phyloP scores from a whole-genome alignment of 2,888 invertebrate genomes.

The Buathra laborator region DNA sequence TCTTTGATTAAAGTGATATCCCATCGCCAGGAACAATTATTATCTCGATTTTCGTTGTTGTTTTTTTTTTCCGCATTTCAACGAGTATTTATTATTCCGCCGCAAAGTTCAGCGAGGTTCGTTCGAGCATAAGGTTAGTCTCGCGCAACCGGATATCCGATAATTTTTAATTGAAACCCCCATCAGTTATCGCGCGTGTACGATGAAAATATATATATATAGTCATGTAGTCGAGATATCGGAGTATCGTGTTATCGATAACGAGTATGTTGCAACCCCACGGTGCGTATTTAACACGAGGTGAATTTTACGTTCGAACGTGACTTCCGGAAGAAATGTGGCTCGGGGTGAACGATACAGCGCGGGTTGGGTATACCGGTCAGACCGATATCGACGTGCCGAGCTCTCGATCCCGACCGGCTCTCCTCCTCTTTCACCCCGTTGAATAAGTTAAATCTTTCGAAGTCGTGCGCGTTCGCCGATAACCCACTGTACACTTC shows the following conservation, averaged over 20 bases:
- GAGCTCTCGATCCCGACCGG: background rate
- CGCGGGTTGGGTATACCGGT: background rate
- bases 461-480: background rate
- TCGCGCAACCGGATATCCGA: constrained; percentile 26
- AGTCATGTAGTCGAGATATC: background rate
- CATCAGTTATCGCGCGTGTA: constrained; percentile 1
- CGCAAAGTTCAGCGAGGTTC: background rate
- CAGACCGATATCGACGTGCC: constrained; percentile 25
- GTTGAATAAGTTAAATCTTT: constrained; percentile 56
- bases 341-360: background rate
- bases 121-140: background rate
- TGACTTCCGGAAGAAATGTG: background rate
- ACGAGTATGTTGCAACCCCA: constrained; percentile 19
- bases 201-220: background rate
- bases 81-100: constrained; percentile 8
- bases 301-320: constrained; percentile 4
- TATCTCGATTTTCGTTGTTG: too few relatives aligned
- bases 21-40: too few relatives aligned
- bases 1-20: constrained; percentile 17
- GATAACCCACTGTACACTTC: background rate
- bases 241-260: constrained; percentile 49
- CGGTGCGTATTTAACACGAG: constrained; percentile 43
- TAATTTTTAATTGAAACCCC: constrained; percentile 39
- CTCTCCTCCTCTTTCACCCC: background rate
- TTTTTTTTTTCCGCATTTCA: background rate